Evolutionary conservation across 2,113 vertebrate species (phyloP), one percentile per base, ranked within the genome.

Genomic region (Peromyscus maniculatus): DNA sequence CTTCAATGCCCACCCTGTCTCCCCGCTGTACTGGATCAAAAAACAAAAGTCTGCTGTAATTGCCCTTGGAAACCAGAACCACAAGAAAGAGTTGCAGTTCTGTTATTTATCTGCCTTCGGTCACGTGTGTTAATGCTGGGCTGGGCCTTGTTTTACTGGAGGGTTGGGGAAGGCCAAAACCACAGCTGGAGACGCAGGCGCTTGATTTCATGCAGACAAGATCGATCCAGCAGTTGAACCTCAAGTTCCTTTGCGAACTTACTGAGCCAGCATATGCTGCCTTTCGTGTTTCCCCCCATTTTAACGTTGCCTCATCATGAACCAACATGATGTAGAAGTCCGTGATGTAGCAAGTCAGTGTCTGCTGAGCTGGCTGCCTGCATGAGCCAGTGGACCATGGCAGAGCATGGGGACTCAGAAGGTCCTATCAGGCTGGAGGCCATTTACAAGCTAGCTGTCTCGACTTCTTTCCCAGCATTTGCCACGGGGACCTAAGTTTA

Each of bases 51-150:
- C 43, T 52, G 59, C 17, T 62, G 86, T 55, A 39, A 93, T 82
- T 89, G 82, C 79, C 66, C 43, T 33, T 9, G 74, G 7, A 95
- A 89, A 33, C 71, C 77, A 95, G 94, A 92, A 78, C 79, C 94
- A 67, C 78, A 57, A 16, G 57, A 52, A 83, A 87, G 62, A 64
- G 57, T 66, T 77, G 59, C 43, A 9, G 21, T 57, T 72, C 75
- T 80, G 71, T 7, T 57, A 33, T 24, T 46, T 57, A 33, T 24
- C 55, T 79, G 79, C 64, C 55, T 66, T 57, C 0, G 3, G 36
- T 16, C 74, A 55, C 19, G 39, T 66, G 22, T 4, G 17, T 69
- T 55, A 49, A 22, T 55, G 52, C 55, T 28, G 64, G 39, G 22
- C 59, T 36, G n/a, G 59, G 26, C 46, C 22, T 13, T 0, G 49